Evolutionary conservation across 1,140 invertebrate genomes (phyloP), one percentile per base, ranked within the genome.

Genomic region (Euura lappo): DNA sequence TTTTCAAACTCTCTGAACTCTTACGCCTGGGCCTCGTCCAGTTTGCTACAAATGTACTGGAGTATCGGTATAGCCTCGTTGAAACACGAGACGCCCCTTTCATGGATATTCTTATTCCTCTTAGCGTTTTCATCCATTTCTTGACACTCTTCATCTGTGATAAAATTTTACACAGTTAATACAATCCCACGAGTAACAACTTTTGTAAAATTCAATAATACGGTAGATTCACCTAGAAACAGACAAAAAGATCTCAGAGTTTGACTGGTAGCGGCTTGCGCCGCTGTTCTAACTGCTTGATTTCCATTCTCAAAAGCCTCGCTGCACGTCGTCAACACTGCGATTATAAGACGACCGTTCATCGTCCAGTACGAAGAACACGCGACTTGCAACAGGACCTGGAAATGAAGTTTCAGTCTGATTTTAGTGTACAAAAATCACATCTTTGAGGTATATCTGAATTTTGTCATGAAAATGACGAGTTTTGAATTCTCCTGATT

Each of bases 31-130:
- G 93, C 92, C 85, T 95, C 94, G 71, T 94, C 93, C 7, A 98
- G 85, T 79, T 95, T 93, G 77, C 95, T 94, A 84, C 94, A 96
- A 66, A 97, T 92, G 81, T 95, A 97, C 76, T 96, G 94, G 83
- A 97, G 92, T 69, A 98, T 94, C 0, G 95, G 94, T 74, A 97
- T 93, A 1, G 95, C 93, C 89, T 98, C 96, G 81, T 96, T 96
- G 85, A 95, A 96, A 77, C 94, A 95, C n/a, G 94, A 93, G 1
- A 95, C 93, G 2, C 94, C 94, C 67, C 91, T 91, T 75, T 91
- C 90, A 51, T 89, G 90, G 10, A 90, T 89, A 80, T 88, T 90
- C 79, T 89, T 91, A 75, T 89, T 90, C 76, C 88, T 86, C 73
- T 88, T 89, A 28, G 89, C 87, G 79, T 92, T 92, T 73, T 91